Conservation (phyloP, 2,113 vertebrate genomes). For the Orthochromis indermauri region DNA sequence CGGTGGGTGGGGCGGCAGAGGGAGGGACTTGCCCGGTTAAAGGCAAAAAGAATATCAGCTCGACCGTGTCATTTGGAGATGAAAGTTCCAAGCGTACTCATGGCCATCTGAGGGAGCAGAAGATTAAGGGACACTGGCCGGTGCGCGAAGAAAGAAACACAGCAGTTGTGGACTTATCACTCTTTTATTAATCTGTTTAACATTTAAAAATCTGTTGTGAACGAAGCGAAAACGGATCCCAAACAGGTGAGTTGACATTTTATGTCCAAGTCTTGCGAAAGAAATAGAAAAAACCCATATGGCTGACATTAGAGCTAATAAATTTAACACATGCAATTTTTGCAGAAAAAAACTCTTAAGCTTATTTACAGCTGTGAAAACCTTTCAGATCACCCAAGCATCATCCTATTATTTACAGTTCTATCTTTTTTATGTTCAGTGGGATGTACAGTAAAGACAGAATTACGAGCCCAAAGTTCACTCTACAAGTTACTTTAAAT, state of each 20-base stretch:
- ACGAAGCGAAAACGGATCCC: background rate
- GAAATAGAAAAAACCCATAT: background rate
- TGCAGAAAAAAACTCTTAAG: background rate
- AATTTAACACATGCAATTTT: background rate
- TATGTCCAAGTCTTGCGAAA: background rate
- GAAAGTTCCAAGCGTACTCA: slow-evolving; percentile 42
- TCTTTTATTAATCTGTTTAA: background rate
- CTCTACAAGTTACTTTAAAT: background rate
- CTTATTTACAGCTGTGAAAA: background rate
- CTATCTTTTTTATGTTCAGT: background rate
- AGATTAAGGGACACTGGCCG: slow-evolving; percentile 1
- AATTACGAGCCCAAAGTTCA: background rate
- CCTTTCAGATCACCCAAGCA: background rate
- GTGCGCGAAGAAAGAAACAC: slow-evolving; percentile 5
- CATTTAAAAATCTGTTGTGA: background rate
- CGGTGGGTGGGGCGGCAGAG: slow-evolving; percentile 47
- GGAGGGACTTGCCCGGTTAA: slow-evolving; percentile 59
- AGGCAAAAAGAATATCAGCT: slow-evolving; percentile 31
- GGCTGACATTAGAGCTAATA: background rate
- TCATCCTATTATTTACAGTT: background rate
- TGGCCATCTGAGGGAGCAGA: slow-evolving; percentile 43
- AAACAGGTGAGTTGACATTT: slow-evolving; percentile 42
- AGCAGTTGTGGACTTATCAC: background rate
- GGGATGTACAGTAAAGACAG: background rate
- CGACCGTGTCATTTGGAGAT: slow-evolving; percentile 45